Evolutionary conservation across 2,797 vertebrate species (phyloP), one percentile per base, ranked within the genome.

Genomic region (Enteromius unitaeniatus): DNA sequence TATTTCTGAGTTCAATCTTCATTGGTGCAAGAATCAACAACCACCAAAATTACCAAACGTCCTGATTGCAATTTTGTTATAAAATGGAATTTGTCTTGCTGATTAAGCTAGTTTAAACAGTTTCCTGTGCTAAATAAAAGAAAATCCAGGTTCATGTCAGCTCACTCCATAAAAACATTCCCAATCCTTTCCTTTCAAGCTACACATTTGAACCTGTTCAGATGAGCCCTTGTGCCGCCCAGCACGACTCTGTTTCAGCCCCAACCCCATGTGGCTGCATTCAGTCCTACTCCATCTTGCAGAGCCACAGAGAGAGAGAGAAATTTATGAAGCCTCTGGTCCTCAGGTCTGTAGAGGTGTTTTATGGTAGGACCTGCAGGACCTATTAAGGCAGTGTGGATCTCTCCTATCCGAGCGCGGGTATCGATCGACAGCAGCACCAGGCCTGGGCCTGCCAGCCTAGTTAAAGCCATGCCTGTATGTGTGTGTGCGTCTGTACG

Each of bases 331-430:
- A 86, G 85, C 67, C 78, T 76, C 91, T 86, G 91, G 87, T 84
- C 89, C 87, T 89, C 81, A 84, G 90, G 91, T 93, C 91, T 92
- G 90, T 86, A 83, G 92, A 90, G 82, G 92, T 94, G 93, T 93
- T 95, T 95, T 95, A 95, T 94, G 91, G 91, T 86, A n/a, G 87
- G 91, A 93, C 93, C 93, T 92, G 90, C 90, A 90, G 92, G 93
- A 90, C 92, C 93, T 92, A 93, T 95, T 95, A 93, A 93, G 93
- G 89, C 91, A 87, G 89, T 87, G 77, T 88, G 84, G 89, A 87
- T 88, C 91, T 91, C 92, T 93, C 91, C 37, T 90, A 92, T 89
- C 91, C 88, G 90, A 94, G 93, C 91, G 86, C 90, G 91, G 91
- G 90, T 95, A 95, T 95, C 91, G 94, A 95, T 94, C 89, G 89